Evolutionary conservation across 2,797 vertebrate genomes (phyloP).

Genomic region (Thunnus albacares): DNA sequence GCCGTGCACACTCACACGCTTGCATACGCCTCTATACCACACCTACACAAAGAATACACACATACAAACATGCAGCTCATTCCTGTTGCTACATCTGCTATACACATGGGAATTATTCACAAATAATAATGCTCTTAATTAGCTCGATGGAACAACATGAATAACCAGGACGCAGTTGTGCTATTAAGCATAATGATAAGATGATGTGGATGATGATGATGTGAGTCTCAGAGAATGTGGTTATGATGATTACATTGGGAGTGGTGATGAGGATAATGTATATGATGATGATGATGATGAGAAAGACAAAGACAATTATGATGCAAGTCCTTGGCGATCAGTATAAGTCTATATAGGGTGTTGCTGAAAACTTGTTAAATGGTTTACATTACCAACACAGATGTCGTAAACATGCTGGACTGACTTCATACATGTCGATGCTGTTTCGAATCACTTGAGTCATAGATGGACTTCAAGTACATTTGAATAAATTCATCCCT

Average conservation of each 20-base stretch:
- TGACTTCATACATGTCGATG: background rate
- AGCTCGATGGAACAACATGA: slow-evolving; percentile 8
- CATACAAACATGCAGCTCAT: background rate
- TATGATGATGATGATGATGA: background rate
- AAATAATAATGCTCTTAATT: slow-evolving; percentile 48
- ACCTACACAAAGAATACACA: background rate
- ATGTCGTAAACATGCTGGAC: background rate
- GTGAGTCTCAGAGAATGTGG: slow-evolving; percentile 4
- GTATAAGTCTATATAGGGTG: background rate
- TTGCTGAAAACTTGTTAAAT: background rate
- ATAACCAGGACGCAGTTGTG: background rate
- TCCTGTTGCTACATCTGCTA: slow-evolving; percentile 50
- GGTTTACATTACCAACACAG: background rate
- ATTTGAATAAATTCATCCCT: background rate
- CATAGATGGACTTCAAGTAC: background rate
- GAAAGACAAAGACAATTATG: background rate
- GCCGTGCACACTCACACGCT: background rate
- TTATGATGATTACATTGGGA: background rate
- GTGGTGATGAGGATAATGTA: background rate
- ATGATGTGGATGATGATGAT: slow-evolving; percentile 34
- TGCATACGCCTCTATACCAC: background rate
- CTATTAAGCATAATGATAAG: background rate
- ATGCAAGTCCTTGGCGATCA: background rate
- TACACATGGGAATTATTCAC: slow-evolving; percentile 51
- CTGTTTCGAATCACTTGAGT: slow-evolving; percentile 2